Conservation (phyloP, 2,113 vertebrate species). For the Barnardius zonarius region DNA sequence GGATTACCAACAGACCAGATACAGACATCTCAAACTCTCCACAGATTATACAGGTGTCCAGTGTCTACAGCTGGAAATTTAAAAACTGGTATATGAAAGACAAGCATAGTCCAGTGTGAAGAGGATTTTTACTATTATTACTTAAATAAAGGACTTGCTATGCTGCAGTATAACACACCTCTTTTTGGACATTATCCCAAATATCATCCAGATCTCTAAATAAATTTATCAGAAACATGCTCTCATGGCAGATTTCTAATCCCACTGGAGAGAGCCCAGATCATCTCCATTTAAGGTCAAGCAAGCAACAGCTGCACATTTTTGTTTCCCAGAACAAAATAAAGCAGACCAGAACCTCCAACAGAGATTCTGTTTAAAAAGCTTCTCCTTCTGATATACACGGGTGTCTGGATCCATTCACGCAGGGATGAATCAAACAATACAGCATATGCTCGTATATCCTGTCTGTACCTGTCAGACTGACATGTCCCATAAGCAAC, state of each 20-base stretch:
- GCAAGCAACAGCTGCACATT: constrained; percentile 61
- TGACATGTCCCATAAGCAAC: not conserved
- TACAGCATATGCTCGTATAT: not conserved
- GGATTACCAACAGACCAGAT: accelerated
- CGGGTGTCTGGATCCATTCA: not conserved
- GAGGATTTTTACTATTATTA: not conserved
- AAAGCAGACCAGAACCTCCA: constrained; percentile 33
- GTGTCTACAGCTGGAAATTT: not conserved
- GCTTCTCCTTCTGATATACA: not conserved
- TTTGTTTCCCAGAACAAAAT: constrained; percentile 52
- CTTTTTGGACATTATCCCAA: constrained; percentile 32
- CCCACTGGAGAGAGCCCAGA: constrained; percentile 70
- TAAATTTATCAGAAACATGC: constrained; percentile 52
- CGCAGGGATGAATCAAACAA: not conserved
- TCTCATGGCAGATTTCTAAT: constrained; percentile 62
- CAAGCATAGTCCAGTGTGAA: not conserved
- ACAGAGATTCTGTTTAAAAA: not conserved
- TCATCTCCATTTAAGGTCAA: constrained; percentile 80
- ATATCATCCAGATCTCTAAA: constrained; percentile 47
- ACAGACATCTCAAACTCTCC: not conserved
- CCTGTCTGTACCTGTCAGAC: not conserved
- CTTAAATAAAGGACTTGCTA: not conserved
- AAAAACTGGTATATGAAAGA: not conserved
- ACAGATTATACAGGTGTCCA: not conserved
- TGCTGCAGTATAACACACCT: not conserved